A percentile compares a stretch with the other conserved stretches of the same genome.
Evolutionary conservation across 2,797 vertebrate genomes (phyloP).

Genomic region (Syngnathus acus): DNA sequence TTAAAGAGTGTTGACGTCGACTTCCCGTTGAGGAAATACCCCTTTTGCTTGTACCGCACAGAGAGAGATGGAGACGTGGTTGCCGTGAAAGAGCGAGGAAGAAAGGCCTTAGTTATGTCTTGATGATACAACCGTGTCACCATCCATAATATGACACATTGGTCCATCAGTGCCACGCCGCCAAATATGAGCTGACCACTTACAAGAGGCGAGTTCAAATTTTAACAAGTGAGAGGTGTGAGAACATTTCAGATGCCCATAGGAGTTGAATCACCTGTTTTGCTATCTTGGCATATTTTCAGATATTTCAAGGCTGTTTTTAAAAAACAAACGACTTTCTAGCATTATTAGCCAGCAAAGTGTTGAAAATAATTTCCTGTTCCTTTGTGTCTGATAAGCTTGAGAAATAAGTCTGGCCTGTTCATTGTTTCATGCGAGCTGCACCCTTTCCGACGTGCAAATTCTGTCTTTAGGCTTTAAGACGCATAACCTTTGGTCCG

Average conservation of each 20-base stretch:
- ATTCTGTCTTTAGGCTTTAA: not conserved
- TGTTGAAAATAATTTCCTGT: not conserved
- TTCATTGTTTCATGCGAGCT: not conserved
- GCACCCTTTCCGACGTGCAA: not conserved
- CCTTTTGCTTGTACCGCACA: slow-evolving; percentile 12
- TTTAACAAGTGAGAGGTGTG: slow-evolving; percentile 11
- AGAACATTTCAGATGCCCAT: no score
- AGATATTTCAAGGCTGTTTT: not conserved
- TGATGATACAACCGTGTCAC: slow-evolving; percentile 45
- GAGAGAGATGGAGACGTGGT: slow-evolving; percentile 34
- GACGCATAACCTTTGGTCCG: not conserved
- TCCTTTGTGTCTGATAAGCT: not conserved
- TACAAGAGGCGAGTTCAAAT: slow-evolving; percentile 38
- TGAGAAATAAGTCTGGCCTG: no score
- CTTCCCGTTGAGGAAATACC: slow-evolving; percentile 45
- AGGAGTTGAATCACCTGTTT: not conserved
- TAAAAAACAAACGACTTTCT: not conserved
- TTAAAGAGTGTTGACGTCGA: slow-evolving; percentile 29
- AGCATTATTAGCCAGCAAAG: not conserved
- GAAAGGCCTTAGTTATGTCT: slow-evolving; percentile 23
- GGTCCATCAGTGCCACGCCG: slow-evolving; percentile 50
- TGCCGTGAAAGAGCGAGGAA: slow-evolving; percentile 28
- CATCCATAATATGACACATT: slow-evolving; percentile 57
- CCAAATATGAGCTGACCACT: slow-evolving; percentile 46
- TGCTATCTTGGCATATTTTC: not conserved